These are phyloP conservation scores for Cepphus grylle DNA, from an alignment of 2,113 vertebrate species.

Conservation along the genomic window DNA sequence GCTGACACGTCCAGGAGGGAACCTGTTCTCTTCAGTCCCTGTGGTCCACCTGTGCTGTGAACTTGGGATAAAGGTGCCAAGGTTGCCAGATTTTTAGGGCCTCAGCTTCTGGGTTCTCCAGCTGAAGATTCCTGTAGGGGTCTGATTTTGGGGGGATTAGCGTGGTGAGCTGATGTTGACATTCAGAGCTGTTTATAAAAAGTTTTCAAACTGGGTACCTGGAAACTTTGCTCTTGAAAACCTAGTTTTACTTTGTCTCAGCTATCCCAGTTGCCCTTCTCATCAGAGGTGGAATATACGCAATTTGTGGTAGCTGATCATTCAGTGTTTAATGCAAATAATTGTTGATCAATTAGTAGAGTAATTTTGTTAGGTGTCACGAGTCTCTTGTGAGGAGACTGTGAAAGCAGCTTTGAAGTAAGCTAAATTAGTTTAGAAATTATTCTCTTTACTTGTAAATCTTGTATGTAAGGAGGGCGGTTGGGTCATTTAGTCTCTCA, in stretches of 20 bases:
- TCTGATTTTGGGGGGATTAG: neutral
- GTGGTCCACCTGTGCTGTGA: neutral
- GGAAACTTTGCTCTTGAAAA: neutral
- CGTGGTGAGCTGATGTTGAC: neutral
- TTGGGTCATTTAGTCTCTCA: neutral
- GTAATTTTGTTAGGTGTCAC: neutral
- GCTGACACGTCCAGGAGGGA: accelerated
- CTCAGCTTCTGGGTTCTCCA: neutral
- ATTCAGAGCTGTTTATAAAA: neutral
- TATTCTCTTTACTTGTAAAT: neutral
- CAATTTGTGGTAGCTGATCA: neutral
- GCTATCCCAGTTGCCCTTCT: neutral
- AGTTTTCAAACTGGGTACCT: neutral
- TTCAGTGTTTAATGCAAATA: neutral
- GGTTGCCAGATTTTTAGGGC: neutral
- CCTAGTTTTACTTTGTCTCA: neutral
- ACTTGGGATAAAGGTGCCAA: neutral
- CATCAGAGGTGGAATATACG: neutral
- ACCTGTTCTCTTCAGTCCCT: neutral
- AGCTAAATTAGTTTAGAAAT: neutral
- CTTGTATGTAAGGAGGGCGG: neutral
- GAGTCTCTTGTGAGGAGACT: neutral
- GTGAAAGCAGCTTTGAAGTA: neutral
- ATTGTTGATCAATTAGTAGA: neutral
- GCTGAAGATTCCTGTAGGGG: neutral